Evolutionary conservation across 1,140 invertebrate genomes (phyloP), one percentile per base, ranked within the genome.

Genomic region (Eciton burchellii): DNA sequence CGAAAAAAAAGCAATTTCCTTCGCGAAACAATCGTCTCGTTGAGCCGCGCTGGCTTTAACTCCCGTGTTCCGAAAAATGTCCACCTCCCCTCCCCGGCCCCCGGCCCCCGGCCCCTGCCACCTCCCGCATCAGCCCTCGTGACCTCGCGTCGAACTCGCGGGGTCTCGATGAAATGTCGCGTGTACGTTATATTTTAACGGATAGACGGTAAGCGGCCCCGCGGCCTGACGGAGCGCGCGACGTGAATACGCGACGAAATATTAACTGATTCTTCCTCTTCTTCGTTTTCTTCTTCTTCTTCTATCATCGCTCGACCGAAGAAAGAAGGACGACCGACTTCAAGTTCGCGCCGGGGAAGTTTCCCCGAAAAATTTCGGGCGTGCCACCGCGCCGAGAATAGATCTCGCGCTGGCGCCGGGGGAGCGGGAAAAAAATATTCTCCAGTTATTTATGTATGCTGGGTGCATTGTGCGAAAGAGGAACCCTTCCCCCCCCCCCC

Each of bases 1-100:
- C 35, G 49, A 79, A 79, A 79, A 79, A n/a, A 79, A 79, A 79
- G 63, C 74, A 79, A 79, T 79, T 79, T 79, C 65, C 74, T 79
- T 79, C 21, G 63, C 52, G 49, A 70, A 79, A 79, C 74, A 79
- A 79, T 79, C 63, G 63, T 79, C 52, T 68, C 49, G 74, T 68
- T 70, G 63, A 79, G 63, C 63, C 63, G n/a, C 26, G 74, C 56
- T 68, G 74, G 74, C n/a, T 79, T 79, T 70, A 79, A 79, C 74
- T n/a, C 47, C 11, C 35, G 41, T 49, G 74, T 79, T 79, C 68
- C 65, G 63, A 70, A 79, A 79, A 77, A 68, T 56, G 47, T 9
- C 43, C 57, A 1, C 2, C 72, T 35, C 19, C 35, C 14, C n/a
- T 21, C 35, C 9, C 16, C 60, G 0, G 29, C 29, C 3, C 19